Percentiles rank a stretch among this genome's conserved stretches.
Evolutionary conservation across 1,140 invertebrate genomes (phyloP).

Genomic region (Copidosoma floridanum): DNA sequence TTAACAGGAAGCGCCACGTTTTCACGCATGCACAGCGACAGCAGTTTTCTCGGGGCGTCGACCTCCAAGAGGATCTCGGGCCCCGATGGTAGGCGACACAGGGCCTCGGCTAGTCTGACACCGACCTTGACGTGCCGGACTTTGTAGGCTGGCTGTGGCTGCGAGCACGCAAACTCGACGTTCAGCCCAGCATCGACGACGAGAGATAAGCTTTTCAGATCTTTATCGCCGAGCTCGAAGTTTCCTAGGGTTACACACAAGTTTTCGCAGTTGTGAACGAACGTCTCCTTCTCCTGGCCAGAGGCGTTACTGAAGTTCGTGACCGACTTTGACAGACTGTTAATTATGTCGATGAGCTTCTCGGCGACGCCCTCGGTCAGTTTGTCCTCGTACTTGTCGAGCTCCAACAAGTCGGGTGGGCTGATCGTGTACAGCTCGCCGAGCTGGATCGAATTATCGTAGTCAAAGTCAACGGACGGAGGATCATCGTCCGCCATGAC

Average conservation of each 20-base stretch:
- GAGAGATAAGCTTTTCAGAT: constrained; percentile 64
- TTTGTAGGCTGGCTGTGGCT: constrained; percentile 85
- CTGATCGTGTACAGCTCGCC: constrained; percentile 43
- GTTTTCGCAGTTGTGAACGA: constrained; percentile 52
- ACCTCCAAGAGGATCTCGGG: constrained; percentile 63
- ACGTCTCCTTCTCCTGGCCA: constrained; percentile 53
- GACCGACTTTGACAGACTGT: constrained; percentile 47
- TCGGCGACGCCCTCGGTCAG: constrained; percentile 36
- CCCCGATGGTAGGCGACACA: constrained; percentile 67
- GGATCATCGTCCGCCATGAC: constrained; percentile 68
- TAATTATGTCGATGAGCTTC: constrained; percentile 49
- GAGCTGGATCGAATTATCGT: constrained; percentile 42
- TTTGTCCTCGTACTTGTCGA: constrained; percentile 36
- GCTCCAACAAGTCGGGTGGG: constrained; percentile 46
- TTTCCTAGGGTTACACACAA: constrained; percentile 48
- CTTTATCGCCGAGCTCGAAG: constrained; percentile 48
- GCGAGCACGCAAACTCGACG: constrained; percentile 76
- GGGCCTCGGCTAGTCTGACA: constrained; percentile 73
- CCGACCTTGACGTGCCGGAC: constrained; percentile 93
- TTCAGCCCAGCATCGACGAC: constrained; percentile 70
- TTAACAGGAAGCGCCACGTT: constrained; percentile 91
- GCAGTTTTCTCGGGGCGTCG: constrained; percentile 68
- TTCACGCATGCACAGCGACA: constrained; percentile 77
- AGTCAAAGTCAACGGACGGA: constrained; percentile 43
- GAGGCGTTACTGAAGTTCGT: constrained; percentile 46